These are phyloP conservation scores for Eurypyga helias DNA, from an alignment of 2,113 vertebrate genomes.

Conservation along the genomic window DNA sequence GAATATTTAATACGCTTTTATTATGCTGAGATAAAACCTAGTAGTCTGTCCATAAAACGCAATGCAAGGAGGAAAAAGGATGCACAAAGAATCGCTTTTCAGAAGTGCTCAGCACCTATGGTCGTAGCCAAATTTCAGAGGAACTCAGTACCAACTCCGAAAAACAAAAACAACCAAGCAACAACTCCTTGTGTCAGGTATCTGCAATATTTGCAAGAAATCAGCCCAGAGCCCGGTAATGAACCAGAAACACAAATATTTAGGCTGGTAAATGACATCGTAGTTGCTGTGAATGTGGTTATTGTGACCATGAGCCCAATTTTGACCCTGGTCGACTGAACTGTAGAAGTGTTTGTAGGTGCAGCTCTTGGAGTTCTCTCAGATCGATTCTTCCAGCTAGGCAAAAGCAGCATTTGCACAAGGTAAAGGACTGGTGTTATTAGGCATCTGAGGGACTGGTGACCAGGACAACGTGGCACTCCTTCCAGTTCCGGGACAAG, in stretches of 20 bases:
- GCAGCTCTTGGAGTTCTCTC: neutral
- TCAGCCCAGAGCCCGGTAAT: neutral
- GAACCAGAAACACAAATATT: neutral
- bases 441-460: neutral
- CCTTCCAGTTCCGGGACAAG: neutral
- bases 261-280: neutral
- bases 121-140: neutral
- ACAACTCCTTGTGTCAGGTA: accelerated
- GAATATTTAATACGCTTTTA: neutral
- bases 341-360: neutral
- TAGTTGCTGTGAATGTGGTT: neutral
- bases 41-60: neutral
- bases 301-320: neutral
- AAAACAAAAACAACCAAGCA: neutral
- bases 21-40: neutral
- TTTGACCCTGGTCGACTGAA: neutral
- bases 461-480: no score
- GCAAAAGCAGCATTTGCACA: neutral
- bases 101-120: neutral
- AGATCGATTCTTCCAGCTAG: neutral
- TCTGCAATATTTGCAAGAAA: neutral
- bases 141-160: neutral
- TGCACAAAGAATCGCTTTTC: neutral
- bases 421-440: neutral
- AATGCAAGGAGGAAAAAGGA: neutral